These are phyloP conservation scores for Margaritifera margaritifera DNA, from an alignment of 2,888 invertebrate genomes.

Conservation along the genomic window DNA sequence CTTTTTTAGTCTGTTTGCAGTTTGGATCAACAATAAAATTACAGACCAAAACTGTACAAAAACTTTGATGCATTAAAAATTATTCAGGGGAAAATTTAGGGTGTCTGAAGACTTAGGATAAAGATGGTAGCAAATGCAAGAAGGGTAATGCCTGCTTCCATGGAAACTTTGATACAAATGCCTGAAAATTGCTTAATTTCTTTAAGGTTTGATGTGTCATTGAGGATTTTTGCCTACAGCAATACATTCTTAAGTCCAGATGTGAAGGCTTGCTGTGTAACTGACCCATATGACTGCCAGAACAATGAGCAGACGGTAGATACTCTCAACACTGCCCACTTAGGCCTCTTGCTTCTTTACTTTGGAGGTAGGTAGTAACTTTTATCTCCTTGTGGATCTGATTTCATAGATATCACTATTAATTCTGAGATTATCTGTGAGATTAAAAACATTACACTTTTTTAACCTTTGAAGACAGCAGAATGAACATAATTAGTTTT, in stretches of 20 bases:
- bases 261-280: constrained; percentile 29
- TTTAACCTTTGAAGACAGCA: background rate
- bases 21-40: no score
- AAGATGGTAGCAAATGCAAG: no score
- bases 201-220: constrained; percentile 35
- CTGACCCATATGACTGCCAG: constrained; percentile 24
- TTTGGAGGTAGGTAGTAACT: constrained; percentile 31
- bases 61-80: no score
- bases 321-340: constrained; percentile 32
- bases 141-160: no score
- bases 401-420: no score
- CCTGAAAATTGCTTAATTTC: background rate
- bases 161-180: no score
- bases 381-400: no score
- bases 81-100: no score
- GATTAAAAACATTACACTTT: background rate
- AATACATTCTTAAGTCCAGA: constrained; percentile 36
- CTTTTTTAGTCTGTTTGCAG: no score
- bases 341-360: constrained; percentile 32
- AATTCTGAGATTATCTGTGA: no score
- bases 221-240: constrained; percentile 27
- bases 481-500: background rate
- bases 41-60: no score
- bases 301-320: constrained; percentile 29
- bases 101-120: no score